Percentiles rank a stretch among this genome's conserved stretches.
Evolutionary conservation across 2,888 invertebrate genomes (phyloP).

Genomic region (Trichopoda pennipes): DNA sequence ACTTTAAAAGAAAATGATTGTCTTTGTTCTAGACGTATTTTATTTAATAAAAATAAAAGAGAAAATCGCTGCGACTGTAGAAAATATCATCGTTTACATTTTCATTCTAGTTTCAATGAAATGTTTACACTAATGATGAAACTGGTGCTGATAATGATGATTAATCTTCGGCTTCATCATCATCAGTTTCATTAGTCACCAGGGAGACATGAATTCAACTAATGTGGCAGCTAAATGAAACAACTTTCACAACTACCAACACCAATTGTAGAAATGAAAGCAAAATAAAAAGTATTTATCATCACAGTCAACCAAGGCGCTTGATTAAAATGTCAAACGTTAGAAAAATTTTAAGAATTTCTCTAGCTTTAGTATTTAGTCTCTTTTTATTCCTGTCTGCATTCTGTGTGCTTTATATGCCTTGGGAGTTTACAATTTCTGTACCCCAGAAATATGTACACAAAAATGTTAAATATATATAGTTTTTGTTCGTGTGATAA

Average conservation of each 20-base stretch:
- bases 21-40: conserved; percentile 45
- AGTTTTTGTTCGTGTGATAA: conserved; percentile 29
- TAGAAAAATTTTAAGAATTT: conserved; percentile 59
- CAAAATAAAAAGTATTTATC: conserved; percentile 24
- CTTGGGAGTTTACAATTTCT: conserved; percentile 14
- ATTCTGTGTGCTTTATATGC: conserved; percentile 15
- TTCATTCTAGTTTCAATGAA: conserved; percentile 41
- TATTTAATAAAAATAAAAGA: conserved; percentile 13
- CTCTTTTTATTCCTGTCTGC: neutral
- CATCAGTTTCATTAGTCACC: conserved; percentile 23
- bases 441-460: conserved; percentile 1
- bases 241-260: neutral
- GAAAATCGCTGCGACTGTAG: neutral
- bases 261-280: neutral
- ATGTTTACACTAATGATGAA: conserved; percentile 8
- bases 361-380: conserved; percentile 2
- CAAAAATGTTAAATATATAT: conserved; percentile 46
- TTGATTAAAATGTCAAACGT: conserved; percentile 65
- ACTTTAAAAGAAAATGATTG: neutral
- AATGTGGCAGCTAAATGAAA: conserved; percentile 15
- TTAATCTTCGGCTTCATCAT: conserved; percentile 27
- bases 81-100: conserved; percentile 44
- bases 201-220: conserved; percentile 28
- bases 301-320: conserved; percentile 41
- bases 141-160: conserved; percentile 32